Conservation (phyloP, 2,888 invertebrate genomes). For the Rapana venosa region DNA sequence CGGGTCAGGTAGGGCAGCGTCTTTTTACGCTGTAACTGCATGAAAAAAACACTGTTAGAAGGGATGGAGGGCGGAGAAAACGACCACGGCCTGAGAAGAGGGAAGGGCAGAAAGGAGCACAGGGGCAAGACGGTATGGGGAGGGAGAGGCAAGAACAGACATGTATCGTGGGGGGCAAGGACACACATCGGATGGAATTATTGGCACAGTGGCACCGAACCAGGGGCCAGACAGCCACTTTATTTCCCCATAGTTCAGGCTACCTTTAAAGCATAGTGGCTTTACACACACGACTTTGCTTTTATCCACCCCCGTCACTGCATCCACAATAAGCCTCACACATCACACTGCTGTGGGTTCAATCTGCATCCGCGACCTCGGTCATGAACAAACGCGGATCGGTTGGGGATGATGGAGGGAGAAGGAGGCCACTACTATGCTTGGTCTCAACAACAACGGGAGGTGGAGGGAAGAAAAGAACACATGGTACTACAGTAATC, state of each 20-base stretch:
- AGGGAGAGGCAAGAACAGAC: not conserved
- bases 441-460: too few species aligned
- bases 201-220: not conserved
- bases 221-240: not conserved
- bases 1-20: too few species aligned
- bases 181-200: not conserved
- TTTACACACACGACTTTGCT: constrained; percentile 14
- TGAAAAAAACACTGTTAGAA: too few species aligned
- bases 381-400: too few species aligned
- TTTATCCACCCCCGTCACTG: not conserved
- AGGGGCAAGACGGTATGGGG: not conserved
- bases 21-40: too few species aligned
- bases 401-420: too few species aligned
- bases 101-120: not conserved
- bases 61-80: not conserved
- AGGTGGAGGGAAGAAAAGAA: too few species aligned
- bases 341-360: too few species aligned
- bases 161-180: not conserved
- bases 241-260: not conserved
- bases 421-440: too few species aligned
- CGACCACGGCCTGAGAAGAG: not conserved
- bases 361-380: too few species aligned
- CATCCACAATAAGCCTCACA: constrained; percentile 3
- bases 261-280: not conserved
- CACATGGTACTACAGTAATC: too few species aligned